Base-by-base conservation (phyloP, 2,797 vertebrate species). In the Steatocranus sp. region DNA sequence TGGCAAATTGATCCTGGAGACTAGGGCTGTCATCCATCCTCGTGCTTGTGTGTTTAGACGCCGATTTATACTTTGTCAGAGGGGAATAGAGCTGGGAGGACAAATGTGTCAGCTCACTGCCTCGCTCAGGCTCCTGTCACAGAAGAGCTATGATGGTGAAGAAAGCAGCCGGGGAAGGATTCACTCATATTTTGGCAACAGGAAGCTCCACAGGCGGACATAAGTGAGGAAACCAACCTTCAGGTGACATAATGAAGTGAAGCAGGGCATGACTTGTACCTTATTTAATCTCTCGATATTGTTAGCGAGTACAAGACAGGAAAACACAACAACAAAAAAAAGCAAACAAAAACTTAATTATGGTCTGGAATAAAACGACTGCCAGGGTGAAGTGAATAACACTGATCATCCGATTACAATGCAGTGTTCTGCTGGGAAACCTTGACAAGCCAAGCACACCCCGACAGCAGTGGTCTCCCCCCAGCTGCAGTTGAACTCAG, bases 1-100 rank as follows among this genome's bases (percentile, higher is more conserved):
- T 89, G 85, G 91, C 81, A 92, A 95, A 94, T 93, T 92, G 91
- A 95, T 95, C 94, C 88, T 74, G 81, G 84, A 90, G 90, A 92
- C 89, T 85, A 36, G 10, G 83, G 81, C 85, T 86, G 91, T 87
- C 92, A 93, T 95, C 91, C 83, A 88, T 91, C 93, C 89, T 85
- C 83, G 30, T 81, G 86, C 83, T 83, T 75, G 80, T 87, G 86
- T 92, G 90, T 90, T 93, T 88, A 77, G 83, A 77, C 76, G 83
- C 80, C 11, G 49, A 88, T 93, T 92, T 82, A 86, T 87, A 83
- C 63, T 86, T 82, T 41, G 81, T 87, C 88, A 87, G 66, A 27
- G 36, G 87, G 86, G 81, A 87, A 84, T 25, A 81, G 83, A 82
- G 84, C 85, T 68, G 78, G 83, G 83, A 93, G 90, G 85, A 88